These are phyloP conservation scores for Beris morrisii DNA, from an alignment of 2,888 invertebrate species.

Conservation along the genomic window DNA sequence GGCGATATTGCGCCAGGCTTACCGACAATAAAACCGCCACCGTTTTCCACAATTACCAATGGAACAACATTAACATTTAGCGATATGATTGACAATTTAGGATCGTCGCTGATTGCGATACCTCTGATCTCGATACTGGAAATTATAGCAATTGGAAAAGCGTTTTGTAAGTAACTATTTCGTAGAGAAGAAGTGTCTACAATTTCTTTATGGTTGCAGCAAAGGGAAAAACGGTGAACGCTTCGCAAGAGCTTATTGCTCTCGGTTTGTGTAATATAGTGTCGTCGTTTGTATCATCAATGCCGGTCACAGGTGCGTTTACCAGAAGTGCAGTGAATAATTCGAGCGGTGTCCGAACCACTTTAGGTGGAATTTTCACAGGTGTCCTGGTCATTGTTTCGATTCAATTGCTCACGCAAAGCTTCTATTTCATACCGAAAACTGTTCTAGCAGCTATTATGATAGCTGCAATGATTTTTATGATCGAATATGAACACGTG, in stretches of 20 bases:
- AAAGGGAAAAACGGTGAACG: constrained; percentile 74
- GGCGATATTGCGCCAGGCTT: constrained; percentile 70
- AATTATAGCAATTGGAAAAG: constrained; percentile 74
- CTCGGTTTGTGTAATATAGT: constrained; percentile 78
- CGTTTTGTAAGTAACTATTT: constrained; percentile 64
- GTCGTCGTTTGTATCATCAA: constrained; percentile 79
- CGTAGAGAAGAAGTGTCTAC: not conserved
- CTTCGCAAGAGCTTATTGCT: constrained; percentile 89
- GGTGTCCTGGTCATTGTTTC: constrained; percentile 76
- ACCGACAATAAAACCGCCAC: constrained; percentile 68
- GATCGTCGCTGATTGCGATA: constrained; percentile 66
- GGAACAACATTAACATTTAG: constrained; percentile 55
- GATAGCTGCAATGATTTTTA: constrained; percentile 83
- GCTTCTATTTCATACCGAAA: constrained; percentile 84
- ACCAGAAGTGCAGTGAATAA: constrained; percentile 89
- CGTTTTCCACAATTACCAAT: constrained; percentile 65
- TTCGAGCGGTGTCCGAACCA: constrained; percentile 83
- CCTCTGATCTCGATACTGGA: constrained; percentile 74
- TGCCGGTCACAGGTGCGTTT: constrained; percentile 86
- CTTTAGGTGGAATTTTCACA: constrained; percentile 79
- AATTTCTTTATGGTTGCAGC: constrained; percentile 57
- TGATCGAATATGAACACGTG: constrained; percentile 73
- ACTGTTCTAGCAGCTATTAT: constrained; percentile 85
- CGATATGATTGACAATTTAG: constrained; percentile 63
- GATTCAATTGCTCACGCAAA: constrained; percentile 74